Conservation (phyloP, 2,113 vertebrate genomes). For the Notothenia coriiceps region DNA sequence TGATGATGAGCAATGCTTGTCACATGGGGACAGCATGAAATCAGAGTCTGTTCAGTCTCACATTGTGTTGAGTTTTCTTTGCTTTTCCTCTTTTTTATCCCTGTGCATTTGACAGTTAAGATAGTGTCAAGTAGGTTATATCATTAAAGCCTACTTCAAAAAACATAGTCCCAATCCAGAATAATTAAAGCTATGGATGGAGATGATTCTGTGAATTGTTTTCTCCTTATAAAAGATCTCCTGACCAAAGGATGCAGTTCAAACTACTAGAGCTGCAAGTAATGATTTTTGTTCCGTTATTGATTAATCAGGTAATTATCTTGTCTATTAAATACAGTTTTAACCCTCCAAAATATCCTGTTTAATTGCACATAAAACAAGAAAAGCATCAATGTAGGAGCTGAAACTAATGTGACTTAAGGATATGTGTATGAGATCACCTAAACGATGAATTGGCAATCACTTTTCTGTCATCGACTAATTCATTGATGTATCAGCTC, state of each 20-base stretch:
- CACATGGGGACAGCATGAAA: constrained; percentile 50
- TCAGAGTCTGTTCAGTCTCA: constrained; percentile 3
- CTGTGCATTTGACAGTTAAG: not conserved
- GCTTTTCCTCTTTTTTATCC: not conserved
- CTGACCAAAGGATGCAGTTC: constrained; percentile 19
- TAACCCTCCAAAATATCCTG: not conserved
- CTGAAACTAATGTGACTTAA: not conserved
- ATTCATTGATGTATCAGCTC: not conserved
- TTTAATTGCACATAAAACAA: not conserved
- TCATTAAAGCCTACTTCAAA: not conserved
- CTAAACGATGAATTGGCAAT: not conserved
- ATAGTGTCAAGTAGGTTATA: not conserved
- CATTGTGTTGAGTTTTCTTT: not conserved
- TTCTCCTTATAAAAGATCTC: constrained; percentile 28
- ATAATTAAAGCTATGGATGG: not conserved
- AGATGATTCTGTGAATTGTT: not conserved
- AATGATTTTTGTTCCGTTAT: not conserved
- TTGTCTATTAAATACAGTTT: not conserved
- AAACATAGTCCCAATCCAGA: not conserved
- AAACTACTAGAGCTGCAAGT: not conserved
- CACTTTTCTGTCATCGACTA: not conserved
- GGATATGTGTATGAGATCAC: not conserved
- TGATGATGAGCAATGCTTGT: constrained; percentile 52
- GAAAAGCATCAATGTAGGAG: not conserved
- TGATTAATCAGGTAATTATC: not conserved